Evolutionary conservation across 2,113 vertebrate genomes (phyloP).

Genomic region (Platysternon megacephalum): DNA sequence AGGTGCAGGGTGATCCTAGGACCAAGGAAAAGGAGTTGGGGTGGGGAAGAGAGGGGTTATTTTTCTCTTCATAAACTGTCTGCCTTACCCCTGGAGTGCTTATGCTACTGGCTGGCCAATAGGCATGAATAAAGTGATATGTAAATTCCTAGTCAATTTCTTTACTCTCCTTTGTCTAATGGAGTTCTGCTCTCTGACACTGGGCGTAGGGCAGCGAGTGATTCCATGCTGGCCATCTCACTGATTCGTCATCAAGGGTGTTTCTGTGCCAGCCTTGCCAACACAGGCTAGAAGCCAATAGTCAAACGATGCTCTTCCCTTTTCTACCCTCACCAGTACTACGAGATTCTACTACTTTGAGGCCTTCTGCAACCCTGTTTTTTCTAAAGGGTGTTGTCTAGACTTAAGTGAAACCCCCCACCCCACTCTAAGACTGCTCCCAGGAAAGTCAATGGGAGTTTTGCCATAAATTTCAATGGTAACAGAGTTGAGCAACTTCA

Average conservation of each 20-base stretch:
- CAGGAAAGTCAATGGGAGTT: not conserved
- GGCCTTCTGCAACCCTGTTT: not conserved
- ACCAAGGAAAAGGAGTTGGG: not conserved
- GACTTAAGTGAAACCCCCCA: not conserved
- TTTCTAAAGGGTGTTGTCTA: not conserved
- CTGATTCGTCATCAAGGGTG: not conserved
- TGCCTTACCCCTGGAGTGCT: not conserved
- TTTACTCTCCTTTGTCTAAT: not conserved
- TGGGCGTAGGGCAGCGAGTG: not conserved
- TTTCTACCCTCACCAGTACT: not conserved
- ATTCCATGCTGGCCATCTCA: not conserved
- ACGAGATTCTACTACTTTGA: not conserved
- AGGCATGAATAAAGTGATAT: not conserved
- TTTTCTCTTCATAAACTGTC: not conserved
- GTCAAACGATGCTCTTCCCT: not conserved
- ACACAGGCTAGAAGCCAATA: not conserved
- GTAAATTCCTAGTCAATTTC: not conserved
- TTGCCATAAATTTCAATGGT: not conserved
- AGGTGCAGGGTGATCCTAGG: not conserved
- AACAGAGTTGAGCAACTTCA: not conserved
- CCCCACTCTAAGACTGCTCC: no score
- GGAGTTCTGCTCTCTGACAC: not conserved
- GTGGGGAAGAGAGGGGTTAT: not conserved
- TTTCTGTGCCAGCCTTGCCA: not conserved
- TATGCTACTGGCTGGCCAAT: not conserved